phyloP scores from a whole-genome alignment of 2,888 invertebrate species.

The Aquatica leii region DNA sequence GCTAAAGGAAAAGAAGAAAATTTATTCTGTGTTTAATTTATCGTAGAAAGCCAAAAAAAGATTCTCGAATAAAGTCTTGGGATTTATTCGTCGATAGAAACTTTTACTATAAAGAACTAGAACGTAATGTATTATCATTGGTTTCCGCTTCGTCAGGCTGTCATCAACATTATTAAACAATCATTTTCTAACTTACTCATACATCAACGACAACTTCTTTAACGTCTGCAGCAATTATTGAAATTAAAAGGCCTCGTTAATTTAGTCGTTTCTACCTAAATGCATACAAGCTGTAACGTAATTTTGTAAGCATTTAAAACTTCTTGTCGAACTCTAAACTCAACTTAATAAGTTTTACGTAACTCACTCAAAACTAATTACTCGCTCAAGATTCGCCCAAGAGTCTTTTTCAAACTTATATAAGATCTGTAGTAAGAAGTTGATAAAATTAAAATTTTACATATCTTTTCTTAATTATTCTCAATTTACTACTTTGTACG shows the following conservation, averaged over 20 bases:
- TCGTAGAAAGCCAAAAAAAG: conserved; percentile 3
- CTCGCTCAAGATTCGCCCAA: conserved; percentile 14
- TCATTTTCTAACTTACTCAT: neutral
- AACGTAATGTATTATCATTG: neutral
- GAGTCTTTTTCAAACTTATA: conserved; percentile 7
- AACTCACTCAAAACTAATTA: conserved; percentile 28
- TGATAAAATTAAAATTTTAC: conserved; percentile 1
- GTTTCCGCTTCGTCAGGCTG: conserved; percentile 6
- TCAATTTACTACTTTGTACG: too few relatives aligned
- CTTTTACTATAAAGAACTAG: neutral
- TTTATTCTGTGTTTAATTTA: conserved; percentile 23
- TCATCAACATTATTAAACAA: neutral
- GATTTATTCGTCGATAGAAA: conserved; percentile 6
- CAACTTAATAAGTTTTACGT: conserved; percentile 25
- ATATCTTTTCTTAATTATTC: neutral
- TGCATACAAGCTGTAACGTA: conserved; percentile 20
- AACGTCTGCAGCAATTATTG: too few relatives aligned
- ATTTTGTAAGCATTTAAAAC: conserved; percentile 26
- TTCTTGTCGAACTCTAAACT: conserved; percentile 17
- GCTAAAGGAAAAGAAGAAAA: neutral
- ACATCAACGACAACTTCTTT: neutral
- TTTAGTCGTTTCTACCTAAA: conserved; percentile 1
- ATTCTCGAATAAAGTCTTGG: neutral
- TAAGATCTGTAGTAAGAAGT: conserved; percentile 7
- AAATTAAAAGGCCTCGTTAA: conserved; percentile 17